A percentile compares a stretch with the other conserved stretches of the same genome.
Conservation (phyloP, 2,797 vertebrate species). For the Podarcis siculus region DNA sequence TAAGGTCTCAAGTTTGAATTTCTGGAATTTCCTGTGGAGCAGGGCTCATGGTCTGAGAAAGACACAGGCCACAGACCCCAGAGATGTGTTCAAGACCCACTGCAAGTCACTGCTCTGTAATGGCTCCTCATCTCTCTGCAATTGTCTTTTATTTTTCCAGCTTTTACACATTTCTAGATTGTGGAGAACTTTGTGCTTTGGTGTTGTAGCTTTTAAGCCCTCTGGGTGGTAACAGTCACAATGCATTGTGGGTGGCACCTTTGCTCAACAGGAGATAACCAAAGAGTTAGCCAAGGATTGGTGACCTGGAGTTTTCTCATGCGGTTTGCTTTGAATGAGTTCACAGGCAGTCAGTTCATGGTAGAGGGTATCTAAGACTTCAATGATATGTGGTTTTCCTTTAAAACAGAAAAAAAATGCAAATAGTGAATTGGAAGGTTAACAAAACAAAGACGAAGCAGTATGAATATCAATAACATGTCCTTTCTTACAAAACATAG, state of each 20-base stretch:
- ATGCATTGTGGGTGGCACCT: slow-evolving; percentile 59
- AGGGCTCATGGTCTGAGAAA: background rate
- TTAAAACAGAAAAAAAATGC: slow-evolving; percentile 58
- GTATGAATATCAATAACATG: background rate
- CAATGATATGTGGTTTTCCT: slow-evolving; percentile 84
- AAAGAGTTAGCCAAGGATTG: slow-evolving; percentile 78
- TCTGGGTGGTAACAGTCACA: background rate
- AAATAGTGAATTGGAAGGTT: background rate
- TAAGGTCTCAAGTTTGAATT: background rate
- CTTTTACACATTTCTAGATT: background rate
- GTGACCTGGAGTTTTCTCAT: slow-evolving; percentile 73
- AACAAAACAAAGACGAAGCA: slow-evolving; percentile 14
- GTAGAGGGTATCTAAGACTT: slow-evolving; percentile 87
- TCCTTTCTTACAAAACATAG: background rate
- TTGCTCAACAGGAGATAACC: slow-evolving; percentile 86
- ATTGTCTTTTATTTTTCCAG: background rate
- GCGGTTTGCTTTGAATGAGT: slow-evolving; percentile 77
- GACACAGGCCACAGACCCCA: background rate
- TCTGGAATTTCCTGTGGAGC: background rate
- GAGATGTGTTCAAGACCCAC: background rate
- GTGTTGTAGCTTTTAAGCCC: background rate
- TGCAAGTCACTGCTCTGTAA: background rate
- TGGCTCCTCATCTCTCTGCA: background rate
- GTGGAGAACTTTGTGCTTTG: background rate
- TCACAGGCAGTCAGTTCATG: slow-evolving; percentile 87